A percentile compares a stretch with the other conserved stretches of the same genome.
phyloP scores from a whole-genome alignment of 2,888 invertebrate genomes.

The Nipponacmea schrenckii region DNA sequence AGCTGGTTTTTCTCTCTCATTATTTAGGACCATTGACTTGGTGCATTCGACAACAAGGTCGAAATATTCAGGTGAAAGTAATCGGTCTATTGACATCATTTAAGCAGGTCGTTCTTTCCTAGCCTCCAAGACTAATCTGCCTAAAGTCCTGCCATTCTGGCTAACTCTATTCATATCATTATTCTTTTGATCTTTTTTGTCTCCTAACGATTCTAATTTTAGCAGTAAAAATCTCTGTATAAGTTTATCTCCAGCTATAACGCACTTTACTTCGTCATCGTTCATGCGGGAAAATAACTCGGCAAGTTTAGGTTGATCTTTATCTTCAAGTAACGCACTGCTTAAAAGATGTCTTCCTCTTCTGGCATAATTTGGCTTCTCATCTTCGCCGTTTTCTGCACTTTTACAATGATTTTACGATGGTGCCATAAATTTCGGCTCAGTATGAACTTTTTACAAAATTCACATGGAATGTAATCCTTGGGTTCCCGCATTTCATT shows the following conservation, averaged over 20 bases:
- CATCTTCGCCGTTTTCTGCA: not conserved
- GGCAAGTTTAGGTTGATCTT: not conserved
- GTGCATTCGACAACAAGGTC: constrained; percentile 3
- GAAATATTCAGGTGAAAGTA: not conserved
- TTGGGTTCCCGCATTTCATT: not conserved
- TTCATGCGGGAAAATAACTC: not conserved
- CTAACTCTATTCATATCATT: not conserved
- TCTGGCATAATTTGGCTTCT: not conserved
- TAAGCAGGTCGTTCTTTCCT: not conserved
- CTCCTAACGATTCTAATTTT: not conserved
- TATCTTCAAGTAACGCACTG: not conserved
- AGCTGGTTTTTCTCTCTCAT: not conserved
- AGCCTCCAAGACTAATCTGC: constrained; percentile 1
- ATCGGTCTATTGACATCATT: not conserved
- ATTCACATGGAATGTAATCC: no score
- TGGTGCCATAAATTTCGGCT: not conserved
- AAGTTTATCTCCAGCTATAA: not conserved
- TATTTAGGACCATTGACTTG: not conserved
- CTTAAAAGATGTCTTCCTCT: constrained; percentile 1
- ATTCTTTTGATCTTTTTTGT: constrained; percentile 3
- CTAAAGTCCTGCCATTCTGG: not conserved
- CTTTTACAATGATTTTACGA: not conserved
- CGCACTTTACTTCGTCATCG: constrained; percentile 1
- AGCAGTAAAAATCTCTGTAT: not conserved
- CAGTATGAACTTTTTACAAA: constrained; percentile 1